Evolutionary conservation across 2,888 invertebrate species (phyloP), one percentile per base, ranked within the genome.

Genomic region (Plemyria rubiginata): DNA sequence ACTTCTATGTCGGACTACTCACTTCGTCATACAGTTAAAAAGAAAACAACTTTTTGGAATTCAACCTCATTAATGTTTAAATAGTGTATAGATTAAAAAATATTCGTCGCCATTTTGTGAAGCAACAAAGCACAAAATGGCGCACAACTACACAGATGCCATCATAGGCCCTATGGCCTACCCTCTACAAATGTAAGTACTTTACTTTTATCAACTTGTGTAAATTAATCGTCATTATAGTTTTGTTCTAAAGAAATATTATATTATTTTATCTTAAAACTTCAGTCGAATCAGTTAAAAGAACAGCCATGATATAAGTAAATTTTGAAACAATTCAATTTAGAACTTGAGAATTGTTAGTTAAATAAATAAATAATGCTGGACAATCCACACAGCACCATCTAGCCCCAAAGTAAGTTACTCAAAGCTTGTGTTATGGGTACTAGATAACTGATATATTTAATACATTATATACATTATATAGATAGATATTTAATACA

Each of bases 1-100:
- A 90, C 92, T 79, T 68, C 61, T 67, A 77, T 71, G 93, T 92
- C 92, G 92, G 86, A 92, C 93, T 93, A 88, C 93, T 93, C 93
- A 92, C 93, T 93, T 92, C 87, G 92, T 90, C 89, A 82, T 71
- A 78, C 73, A 74, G 60, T 72, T 46, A 32, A 28, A 43, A 60
- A 48, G 12, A 56, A 40, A 48, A 45, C 16, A 7, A 50, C 41
- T 54, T 16, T 15, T 28, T 15, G 15, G 40, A 38, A 36, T 62
- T 64, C 11, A 49, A 49, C n/a, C 62, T 53, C 71, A 75, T 74
- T 70, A 78, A 87, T 87, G 84, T 74, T 73, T 78, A 65, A 77
- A 74, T 74, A 75, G 68, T 73, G 59, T 66, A 68, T 71, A 71
- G 57, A 59, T 59, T 46, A 51, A 56, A 62, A 65, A 57, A 73